These are phyloP conservation scores for Phalloptychus januarius DNA, from an alignment of 2,797 vertebrate species.

Conservation along the genomic window DNA sequence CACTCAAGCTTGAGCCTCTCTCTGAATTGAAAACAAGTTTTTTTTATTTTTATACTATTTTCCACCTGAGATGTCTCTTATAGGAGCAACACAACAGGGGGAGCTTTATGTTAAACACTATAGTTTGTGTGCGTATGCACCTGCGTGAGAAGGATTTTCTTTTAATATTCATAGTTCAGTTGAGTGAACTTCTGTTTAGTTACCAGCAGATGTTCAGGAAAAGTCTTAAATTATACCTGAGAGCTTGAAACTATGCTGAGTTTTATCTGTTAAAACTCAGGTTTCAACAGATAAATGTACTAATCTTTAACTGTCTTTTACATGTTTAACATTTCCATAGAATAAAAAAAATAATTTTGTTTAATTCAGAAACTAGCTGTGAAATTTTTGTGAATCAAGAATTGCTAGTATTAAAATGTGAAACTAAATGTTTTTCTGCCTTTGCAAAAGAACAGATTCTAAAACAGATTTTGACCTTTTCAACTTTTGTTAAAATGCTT, in stretches of 20 bases:
- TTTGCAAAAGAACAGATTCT: not conserved
- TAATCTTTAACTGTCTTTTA: not conserved
- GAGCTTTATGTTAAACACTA: slow-evolving; percentile 25
- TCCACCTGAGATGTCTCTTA: slow-evolving; percentile 66
- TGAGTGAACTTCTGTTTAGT: slow-evolving; percentile 3
- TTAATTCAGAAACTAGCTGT: too few relatives aligned
- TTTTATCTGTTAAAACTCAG: too few relatives aligned
- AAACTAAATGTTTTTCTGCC: not conserved
- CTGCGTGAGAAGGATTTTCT: slow-evolving; percentile 10
- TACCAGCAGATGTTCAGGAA: slow-evolving; percentile 1
- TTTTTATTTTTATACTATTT: slow-evolving; percentile 63
- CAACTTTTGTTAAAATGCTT: too few relatives aligned
- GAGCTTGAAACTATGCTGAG: not conserved
- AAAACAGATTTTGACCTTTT: not conserved
- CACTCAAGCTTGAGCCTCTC: slow-evolving; percentile 68
- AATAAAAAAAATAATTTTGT: not conserved
- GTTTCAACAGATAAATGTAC: not conserved
- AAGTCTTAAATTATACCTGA: not conserved
- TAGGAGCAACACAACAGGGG: slow-evolving; percentile 20
- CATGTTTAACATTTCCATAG: not conserved
- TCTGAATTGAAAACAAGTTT: slow-evolving; percentile 69
- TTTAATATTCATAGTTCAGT: slow-evolving; percentile 13
- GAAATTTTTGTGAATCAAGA: not conserved
- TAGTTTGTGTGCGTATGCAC: slow-evolving; percentile 13
- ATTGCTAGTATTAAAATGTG: not conserved